Conservation (phyloP, 2,888 invertebrate genomes). For the Heliconius sara region DNA sequence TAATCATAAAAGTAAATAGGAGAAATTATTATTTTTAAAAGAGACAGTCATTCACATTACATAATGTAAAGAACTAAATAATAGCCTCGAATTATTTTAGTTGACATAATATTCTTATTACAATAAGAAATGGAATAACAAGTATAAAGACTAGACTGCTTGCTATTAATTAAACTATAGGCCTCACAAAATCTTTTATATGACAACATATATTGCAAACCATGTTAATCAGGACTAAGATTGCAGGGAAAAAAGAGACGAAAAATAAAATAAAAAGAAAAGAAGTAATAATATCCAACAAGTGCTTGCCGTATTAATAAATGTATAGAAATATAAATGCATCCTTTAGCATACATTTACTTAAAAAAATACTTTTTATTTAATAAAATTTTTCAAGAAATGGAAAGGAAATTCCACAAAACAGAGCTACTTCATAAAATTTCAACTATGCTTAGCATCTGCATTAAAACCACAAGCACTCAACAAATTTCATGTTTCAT, state of each 20-base stretch:
- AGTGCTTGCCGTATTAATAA: too few relatives aligned
- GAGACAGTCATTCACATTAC: neutral
- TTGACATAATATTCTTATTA: conserved; percentile 32
- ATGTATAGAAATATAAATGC: neutral
- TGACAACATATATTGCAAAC: conserved; percentile 24
- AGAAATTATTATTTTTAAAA: neutral
- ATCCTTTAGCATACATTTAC: neutral
- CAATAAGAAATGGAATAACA: conserved; percentile 49
- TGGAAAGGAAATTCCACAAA: neutral
- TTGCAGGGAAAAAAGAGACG: neutral
- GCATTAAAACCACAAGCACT: conserved; percentile 5
- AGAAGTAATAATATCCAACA: neutral
- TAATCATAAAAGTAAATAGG: neutral
- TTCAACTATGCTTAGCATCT: neutral
- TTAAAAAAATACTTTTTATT: neutral
- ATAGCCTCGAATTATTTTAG: conserved; percentile 45
- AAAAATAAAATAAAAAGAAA: neutral
- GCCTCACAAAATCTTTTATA: conserved; percentile 22
- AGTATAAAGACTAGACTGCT: conserved; percentile 57
- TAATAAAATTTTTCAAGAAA: neutral
- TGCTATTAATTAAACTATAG: conserved; percentile 33
- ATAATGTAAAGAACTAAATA: conserved; percentile 54
- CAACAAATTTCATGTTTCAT: neutral
- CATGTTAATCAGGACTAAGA: conserved; percentile 3
- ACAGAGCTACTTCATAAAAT: neutral